Evolutionary conservation across 2,888 invertebrate species (phyloP).

Genomic region (Scelioninae gen. 2): DNA sequence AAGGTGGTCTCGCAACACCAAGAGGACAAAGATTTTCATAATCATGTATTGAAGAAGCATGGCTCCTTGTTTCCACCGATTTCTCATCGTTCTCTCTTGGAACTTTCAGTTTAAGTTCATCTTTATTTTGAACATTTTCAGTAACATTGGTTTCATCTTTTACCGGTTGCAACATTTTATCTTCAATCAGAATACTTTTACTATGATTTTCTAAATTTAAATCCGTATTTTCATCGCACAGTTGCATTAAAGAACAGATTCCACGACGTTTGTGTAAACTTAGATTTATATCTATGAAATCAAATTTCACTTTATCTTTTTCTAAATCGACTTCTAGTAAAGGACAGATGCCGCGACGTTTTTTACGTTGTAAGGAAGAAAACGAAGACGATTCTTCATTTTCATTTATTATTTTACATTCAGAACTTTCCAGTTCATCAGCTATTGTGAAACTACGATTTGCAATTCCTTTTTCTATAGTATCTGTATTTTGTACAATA

Average conservation of each 20-base stretch:
- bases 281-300: conserved; percentile 69
- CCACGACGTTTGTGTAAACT: conserved; percentile 78
- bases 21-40: conserved; percentile 82
- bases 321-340: conserved; percentile 77
- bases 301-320: conserved; percentile 66
- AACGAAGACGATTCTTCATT: conserved; percentile 48
- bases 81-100: conserved; percentile 45
- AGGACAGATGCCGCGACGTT: conserved; percentile 75
- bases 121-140: conserved; percentile 53
- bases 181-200: conserved; percentile 11
- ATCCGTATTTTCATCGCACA: conserved; percentile 68
- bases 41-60: conserved; percentile 80
- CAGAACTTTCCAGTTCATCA: conserved; percentile 51
- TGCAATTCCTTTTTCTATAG: conserved; percentile 66
- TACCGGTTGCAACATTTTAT: conserved; percentile 29
- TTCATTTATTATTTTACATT: conserved; percentile 34
- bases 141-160: conserved; percentile 10
- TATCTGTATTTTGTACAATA: conserved; percentile 66
- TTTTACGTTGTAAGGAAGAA: conserved; percentile 63
- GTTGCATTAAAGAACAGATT: conserved; percentile 78
- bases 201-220: conserved; percentile 44
- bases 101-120: conserved; percentile 30
- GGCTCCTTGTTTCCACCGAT: conserved; percentile 72
- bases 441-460: conserved; percentile 62
- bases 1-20: conserved; percentile 80